Conservation (phyloP, 2,797 vertebrate genomes). For the Bucorvus abyssinicus region DNA sequence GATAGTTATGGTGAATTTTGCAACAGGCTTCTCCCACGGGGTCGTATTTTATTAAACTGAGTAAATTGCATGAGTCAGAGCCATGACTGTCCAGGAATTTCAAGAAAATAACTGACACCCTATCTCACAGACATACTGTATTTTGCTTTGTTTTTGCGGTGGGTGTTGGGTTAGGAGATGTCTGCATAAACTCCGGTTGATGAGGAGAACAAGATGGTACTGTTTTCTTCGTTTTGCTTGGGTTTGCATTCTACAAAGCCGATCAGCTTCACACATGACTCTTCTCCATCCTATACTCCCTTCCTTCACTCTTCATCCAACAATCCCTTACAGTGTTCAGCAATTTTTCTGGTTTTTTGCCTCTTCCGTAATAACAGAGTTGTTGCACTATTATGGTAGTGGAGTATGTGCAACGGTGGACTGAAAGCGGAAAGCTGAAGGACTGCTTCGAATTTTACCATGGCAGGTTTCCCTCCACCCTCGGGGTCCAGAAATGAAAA, state of each 20-base stretch:
- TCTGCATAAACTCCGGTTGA: background rate
- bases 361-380: background rate
- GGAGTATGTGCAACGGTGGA: background rate
- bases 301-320: background rate
- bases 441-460: background rate
- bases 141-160: background rate
- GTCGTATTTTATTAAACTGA: slow-evolving; percentile 49
- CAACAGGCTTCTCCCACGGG: background rate
- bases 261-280: background rate
- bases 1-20: slow-evolving; percentile 15
- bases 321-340: background rate
- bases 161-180: background rate
- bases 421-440: background rate
- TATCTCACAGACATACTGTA: background rate
- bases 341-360: background rate
- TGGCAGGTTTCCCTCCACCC: background rate
- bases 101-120: slow-evolving; percentile 20
- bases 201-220: background rate
- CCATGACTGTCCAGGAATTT: slow-evolving; percentile 15
- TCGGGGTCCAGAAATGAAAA: slow-evolving; percentile 22
- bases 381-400: background rate
- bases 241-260: background rate
- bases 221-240: background rate
- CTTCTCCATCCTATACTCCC: background rate
- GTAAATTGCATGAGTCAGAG: slow-evolving; percentile 32